A percentile compares a stretch with the other conserved stretches of the same genome.
These are phyloP conservation scores for Rhamnusium bicolor DNA, from an alignment of 2,888 invertebrate genomes.

Conservation along the genomic window DNA sequence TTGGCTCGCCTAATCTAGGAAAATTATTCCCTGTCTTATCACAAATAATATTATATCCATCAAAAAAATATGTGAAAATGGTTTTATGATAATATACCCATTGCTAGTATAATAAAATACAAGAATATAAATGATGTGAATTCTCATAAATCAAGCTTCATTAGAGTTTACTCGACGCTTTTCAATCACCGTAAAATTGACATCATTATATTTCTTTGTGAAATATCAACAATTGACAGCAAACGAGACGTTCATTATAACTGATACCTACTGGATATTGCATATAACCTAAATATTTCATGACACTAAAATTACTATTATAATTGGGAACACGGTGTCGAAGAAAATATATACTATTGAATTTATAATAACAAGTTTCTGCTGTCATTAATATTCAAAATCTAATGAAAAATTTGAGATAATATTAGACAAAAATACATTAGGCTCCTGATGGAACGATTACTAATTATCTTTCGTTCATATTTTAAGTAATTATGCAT, in stretches of 20 bases:
- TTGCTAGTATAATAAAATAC: too few species aligned
- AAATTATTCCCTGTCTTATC: too few species aligned
- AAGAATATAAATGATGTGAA: background rate
- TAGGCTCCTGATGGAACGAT: background rate
- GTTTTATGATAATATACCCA: too few species aligned
- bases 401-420: background rate
- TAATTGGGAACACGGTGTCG: background rate
- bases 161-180: conserved; percentile 8
- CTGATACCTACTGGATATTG: background rate
- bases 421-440: background rate
- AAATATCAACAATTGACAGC: conserved; percentile 3
- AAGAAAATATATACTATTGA: background rate
- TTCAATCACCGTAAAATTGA: conserved; percentile 14
- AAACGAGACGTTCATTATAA: background rate
- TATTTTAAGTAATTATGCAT: background rate
- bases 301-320: background rate
- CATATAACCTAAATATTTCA: background rate
- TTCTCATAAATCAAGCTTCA: conserved; percentile 9
- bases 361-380: background rate
- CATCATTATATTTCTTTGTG: conserved; percentile 20
- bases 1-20: too few species aligned
- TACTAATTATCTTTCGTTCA: background rate
- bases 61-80: too few species aligned
- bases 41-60: too few species aligned
- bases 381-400: background rate